Percentiles rank a stretch among this genome's conserved stretches.
Evolutionary conservation across 2,888 invertebrate genomes (phyloP).

Genomic region (Mactromeris polynyma): DNA sequence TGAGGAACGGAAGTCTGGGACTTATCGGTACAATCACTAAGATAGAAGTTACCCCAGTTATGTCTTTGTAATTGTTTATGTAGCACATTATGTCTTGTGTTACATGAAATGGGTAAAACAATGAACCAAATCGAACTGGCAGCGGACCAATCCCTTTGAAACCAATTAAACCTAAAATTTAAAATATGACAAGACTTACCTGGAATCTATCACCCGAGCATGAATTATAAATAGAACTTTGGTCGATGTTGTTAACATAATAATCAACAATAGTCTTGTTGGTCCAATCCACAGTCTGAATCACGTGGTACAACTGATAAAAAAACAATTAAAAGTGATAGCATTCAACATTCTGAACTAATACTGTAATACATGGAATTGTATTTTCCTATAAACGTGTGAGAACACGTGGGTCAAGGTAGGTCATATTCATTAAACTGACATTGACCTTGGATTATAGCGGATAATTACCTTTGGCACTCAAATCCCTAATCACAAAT

Average conservation of each 20-base stretch:
- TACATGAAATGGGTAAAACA: neutral
- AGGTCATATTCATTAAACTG: too few relatives aligned
- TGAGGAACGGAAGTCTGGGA: neutral
- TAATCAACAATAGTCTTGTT: constrained; percentile 45
- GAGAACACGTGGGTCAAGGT: too few relatives aligned
- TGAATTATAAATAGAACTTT: constrained; percentile 9
- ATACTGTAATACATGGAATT: too few relatives aligned
- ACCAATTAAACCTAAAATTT: neutral
- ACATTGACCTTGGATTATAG: too few relatives aligned
- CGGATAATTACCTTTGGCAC: too few relatives aligned
- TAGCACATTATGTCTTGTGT: neutral
- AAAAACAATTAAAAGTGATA: neutral
- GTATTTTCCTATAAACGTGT: too few relatives aligned
- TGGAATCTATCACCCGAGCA: constrained; percentile 31
- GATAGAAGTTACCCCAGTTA: neutral
- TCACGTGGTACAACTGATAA: constrained; percentile 35
- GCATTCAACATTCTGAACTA: too few relatives aligned
- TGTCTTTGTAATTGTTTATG: neutral
- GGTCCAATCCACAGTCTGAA: constrained; percentile 36
- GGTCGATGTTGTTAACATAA: constrained; percentile 28
- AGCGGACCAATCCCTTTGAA: neutral
- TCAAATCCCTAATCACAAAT: too few relatives aligned
- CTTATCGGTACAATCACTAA: neutral
- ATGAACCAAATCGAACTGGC: neutral
- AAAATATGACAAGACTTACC: neutral